Base-by-base conservation (phyloP, 2,888 invertebrate genomes). In the Ormyrus thymus region DNA sequence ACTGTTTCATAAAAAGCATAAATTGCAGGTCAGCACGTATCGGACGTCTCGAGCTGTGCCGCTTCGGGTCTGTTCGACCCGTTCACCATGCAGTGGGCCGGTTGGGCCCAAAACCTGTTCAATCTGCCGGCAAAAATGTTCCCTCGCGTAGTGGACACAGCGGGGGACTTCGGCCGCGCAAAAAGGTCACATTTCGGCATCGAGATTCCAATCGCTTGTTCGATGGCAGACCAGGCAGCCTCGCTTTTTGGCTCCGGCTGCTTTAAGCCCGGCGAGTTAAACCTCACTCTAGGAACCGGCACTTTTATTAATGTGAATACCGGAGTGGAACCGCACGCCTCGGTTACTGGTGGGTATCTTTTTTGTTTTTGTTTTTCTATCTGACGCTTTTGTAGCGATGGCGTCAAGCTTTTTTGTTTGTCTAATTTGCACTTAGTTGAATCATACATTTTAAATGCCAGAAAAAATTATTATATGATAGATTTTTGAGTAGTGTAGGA, bases 21-120 rank as follows among this genome's bases (percentile, higher is more conserved):
- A 50, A 66, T 29, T 29, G 8, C 72, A 88, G 89, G 90, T 15
- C 85, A 83, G 46, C 96, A 96, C 89, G 93, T 96, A 77, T 95
- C 96, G 0, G 99, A 99, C 87, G 94, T 95, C n/a, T 96, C 97
- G 0, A 96, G 95, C 84, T 97, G 97, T 0, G 96, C 97, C 53
- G 95, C 97, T 1, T 97, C 98, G 0, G 98, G 97, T 1, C 92
- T 99, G 85, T 99, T 93, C 89, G 98, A 99, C 90, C 98, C 98
- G 0, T 99, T 97, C 89, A 94, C 95, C 81, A 92, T 96, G 91
- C 91, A 93, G 81, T 99, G 98, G 97, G 95, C 96, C 0, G 91
- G 91, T 7, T 94, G 94, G 92, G 93, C 94, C 9, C 92, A 95
- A 83, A 90, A 91, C 13, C 87, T 97, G 51, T 93, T 97, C 84